Evolutionary conservation across 2,888 invertebrate species (phyloP).

Genomic region (Pycnomerus fuliginosus): DNA sequence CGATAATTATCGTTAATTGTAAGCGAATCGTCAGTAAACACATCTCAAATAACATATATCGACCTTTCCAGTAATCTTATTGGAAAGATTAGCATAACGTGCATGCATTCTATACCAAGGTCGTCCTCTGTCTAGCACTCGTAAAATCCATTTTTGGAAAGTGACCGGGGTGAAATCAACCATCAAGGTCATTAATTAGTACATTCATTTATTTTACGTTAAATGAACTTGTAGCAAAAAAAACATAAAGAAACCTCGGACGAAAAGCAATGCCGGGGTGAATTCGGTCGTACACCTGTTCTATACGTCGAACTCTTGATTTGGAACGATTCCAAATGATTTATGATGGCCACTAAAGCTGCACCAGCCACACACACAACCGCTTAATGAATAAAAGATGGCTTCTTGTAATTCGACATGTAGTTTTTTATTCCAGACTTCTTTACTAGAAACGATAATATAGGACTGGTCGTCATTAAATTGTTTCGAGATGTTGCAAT

Average conservation of each 20-base stretch:
- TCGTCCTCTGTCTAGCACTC: too few relatives aligned
- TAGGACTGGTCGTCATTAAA: conserved; percentile 9
- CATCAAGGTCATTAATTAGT: too few relatives aligned
- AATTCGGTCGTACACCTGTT: neutral
- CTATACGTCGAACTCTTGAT: conserved; percentile 7
- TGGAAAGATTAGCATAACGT: conserved; percentile 5
- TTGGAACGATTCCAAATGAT: conserved; percentile 7
- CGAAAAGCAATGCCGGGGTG: too few relatives aligned
- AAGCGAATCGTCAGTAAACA: conserved; percentile 3
- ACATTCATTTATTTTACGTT: too few relatives aligned
- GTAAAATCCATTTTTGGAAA: too few relatives aligned
- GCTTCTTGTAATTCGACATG: conserved; percentile 14
- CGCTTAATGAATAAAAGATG: conserved; percentile 19
- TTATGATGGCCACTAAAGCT: conserved; percentile 3
- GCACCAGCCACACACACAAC: conserved; percentile 6
- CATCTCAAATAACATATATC: conserved; percentile 2
- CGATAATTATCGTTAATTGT: conserved; percentile 7
- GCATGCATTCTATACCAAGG: conserved; percentile 1
- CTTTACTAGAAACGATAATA: conserved; percentile 3
- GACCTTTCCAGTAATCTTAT: conserved; percentile 5
- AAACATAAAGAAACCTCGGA: too few relatives aligned
- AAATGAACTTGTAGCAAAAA: too few relatives aligned
- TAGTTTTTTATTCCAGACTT: conserved; percentile 10
- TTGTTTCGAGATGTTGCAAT: conserved; percentile 5
- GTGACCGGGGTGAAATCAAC: too few relatives aligned